Evolutionary conservation across 2,888 invertebrate genomes (phyloP), one percentile per base, ranked within the genome.

Genomic region (Parnassius smintheus): DNA sequence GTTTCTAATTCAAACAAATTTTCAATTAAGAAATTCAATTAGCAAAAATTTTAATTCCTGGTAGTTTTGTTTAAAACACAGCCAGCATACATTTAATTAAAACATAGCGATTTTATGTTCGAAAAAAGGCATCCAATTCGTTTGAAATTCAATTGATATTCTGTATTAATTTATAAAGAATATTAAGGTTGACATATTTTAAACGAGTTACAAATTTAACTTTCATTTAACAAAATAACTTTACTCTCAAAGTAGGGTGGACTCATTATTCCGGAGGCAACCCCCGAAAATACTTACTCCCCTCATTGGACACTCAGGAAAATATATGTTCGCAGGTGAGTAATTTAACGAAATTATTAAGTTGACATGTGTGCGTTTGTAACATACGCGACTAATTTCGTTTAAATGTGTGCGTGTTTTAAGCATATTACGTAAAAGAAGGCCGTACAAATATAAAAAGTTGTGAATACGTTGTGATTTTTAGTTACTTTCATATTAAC

Each of bases 241-340:
- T 61, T 45, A 48, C 57, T 48, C 52, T 44, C 49, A 53, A 62
- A 62, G 62, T 62, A 57, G 48, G 62, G 57, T 53, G 53, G 53
- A 42, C 49, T 52, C 62, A 57, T 62, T 53, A 62, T 62, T 62
- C 53, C 42, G 49, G 53, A 46, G 57, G 53, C 53, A 57, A 62
- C 62, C 57, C 44, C 49, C 44, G 57, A 57, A 62, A 62, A 58
- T 52, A 61, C 61, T 61, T 60, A 61, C 61, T 54, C 51, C 56
- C 56, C 57, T 62, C 57, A 62, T 62, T 62, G 62, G 62, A 62
- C 62, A 54, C 57, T 57, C 57, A 46, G 62, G 62, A 49, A 62
- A 57, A 62, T 62, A 62, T 62, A 62, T 62, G 62, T 62, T 57
- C 62, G 49, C 62, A 62, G 62, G 62, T 62, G 53, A 57, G 62